These are phyloP conservation scores for Sylvia borin DNA, from an alignment of 2,797 vertebrate species.

Conservation along the genomic window DNA sequence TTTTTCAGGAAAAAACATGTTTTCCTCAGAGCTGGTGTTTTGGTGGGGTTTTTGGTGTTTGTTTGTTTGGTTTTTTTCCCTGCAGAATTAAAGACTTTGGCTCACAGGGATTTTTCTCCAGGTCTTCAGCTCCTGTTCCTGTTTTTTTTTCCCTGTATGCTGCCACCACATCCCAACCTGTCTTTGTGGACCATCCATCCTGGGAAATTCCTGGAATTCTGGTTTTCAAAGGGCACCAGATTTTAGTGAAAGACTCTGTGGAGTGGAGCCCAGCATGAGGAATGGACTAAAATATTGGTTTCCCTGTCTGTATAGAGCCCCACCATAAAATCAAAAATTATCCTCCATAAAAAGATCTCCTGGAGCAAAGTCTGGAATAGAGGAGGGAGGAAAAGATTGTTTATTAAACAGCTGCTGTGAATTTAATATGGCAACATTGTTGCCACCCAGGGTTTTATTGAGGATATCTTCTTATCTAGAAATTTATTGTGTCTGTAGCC, in stretches of 20 bases:
- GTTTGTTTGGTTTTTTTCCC: neutral
- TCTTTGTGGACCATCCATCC: neutral
- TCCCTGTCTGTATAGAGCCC: conserved; percentile 61
- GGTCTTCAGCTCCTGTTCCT: fast-evolving
- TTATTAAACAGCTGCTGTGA: conserved; percentile 73
- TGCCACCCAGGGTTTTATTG: conserved; percentile 71
- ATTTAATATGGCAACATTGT: conserved; percentile 58
- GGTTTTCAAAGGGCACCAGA: neutral
- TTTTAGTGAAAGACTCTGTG: conserved; percentile 53
- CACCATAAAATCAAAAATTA: conserved; percentile 56
- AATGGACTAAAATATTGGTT: conserved; percentile 55
- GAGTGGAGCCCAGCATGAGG: conserved; percentile 49
- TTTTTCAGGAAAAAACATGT: neutral
- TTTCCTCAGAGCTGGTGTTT: neutral
- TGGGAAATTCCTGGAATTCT: neutral
- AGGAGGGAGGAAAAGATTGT: conserved; percentile 61
- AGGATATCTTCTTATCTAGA: conserved; percentile 62
- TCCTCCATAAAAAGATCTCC: conserved; percentile 64
- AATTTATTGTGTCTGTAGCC: conserved; percentile 37
- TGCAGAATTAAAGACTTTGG: neutral
- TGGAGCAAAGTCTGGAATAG: conserved; percentile 56
- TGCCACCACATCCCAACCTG: neutral
- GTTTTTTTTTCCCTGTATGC: fast-evolving
- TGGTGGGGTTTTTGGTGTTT: too few relatives aligned
- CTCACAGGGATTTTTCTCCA: neutral